Percentiles rank a stretch among this genome's conserved stretches.
These are phyloP conservation scores for Ellobius talpinus DNA, from an alignment of 2,113 vertebrate species.

Conservation along the genomic window DNA sequence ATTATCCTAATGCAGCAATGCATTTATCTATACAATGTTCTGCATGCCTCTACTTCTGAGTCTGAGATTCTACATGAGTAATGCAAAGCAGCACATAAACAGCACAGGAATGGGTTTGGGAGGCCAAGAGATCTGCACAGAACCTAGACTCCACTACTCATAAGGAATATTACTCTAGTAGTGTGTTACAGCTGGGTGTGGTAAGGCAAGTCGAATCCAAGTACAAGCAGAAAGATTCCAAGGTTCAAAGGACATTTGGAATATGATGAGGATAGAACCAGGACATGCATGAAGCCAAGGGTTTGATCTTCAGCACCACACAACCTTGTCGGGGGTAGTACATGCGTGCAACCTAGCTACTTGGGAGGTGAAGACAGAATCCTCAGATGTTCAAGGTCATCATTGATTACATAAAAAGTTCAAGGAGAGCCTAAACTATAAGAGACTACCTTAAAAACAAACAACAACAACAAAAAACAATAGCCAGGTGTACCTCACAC, in stretches of 20 bases:
- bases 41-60: neutral
- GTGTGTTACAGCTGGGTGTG: neutral
- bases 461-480: neutral
- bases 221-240: neutral
- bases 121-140: slow-evolving; percentile 13
- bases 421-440: neutral
- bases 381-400: too few species aligned
- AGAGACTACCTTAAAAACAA: neutral
- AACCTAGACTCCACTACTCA: neutral
- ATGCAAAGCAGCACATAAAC: neutral
- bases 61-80: neutral
- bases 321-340: too few species aligned
- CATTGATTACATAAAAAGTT: neutral
- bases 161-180: neutral
- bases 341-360: neutral
- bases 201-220: neutral
- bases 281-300: neutral
- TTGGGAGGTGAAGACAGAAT: neutral
- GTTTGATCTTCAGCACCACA: neutral
- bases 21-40: neutral
- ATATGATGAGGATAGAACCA: neutral
- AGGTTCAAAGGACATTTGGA: neutral
- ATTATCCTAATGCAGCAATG: slow-evolving; percentile 8
- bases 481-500: neutral
- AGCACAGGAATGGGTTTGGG: neutral